Base-by-base conservation (phyloP, 2,888 invertebrate genomes). In the Dendrolimus houi region DNA sequence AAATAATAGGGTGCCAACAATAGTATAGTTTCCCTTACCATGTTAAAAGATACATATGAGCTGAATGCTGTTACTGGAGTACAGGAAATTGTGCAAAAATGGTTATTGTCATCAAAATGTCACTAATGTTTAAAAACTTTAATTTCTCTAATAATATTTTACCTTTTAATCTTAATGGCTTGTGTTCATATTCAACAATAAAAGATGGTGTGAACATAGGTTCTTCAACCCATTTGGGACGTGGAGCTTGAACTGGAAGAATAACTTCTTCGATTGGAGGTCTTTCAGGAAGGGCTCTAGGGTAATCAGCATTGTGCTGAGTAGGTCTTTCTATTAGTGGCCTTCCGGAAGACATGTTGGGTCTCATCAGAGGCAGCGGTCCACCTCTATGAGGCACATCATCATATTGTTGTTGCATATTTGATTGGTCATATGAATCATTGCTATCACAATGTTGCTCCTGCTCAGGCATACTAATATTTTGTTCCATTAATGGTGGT, bases 181-280 rank as follows among this genome's bases (percentile, higher is more conserved):
- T 93, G 78, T 95, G 95, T 65, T 94, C 93, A 86, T 95, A 95
- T 83, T 95, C 94, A 68, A 94, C 92, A 63, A 95, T 92, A 70
- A 93, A 90, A 53, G 92, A 88, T 63, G 94, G 87, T 57, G 80
- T 71, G 62, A 90, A 85, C 68, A 93, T 79, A 60, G 90, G 90
- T 64, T 92, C 91, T 59, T 91, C 84, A 56, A 80, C 71, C 81
- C 89, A 87, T 61, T 81, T 72, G 40, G 66, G 67, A 52, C 60
- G 61, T 40, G 66, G 55, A 41, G 64, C 61, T 56, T 57, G 52
- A 10, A 55, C 54, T 10, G 47, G 47, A 47, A 9, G 47, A 9
- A 47, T 9, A 47, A 47, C 47, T 47, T 64, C 62, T 57, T 53
- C 61, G 53, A 64, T 62, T 54, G 68, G 65, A 52, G 61, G 62